phyloP scores from a whole-genome alignment of 2,888 invertebrate species.

The Desoria tigrina region DNA sequence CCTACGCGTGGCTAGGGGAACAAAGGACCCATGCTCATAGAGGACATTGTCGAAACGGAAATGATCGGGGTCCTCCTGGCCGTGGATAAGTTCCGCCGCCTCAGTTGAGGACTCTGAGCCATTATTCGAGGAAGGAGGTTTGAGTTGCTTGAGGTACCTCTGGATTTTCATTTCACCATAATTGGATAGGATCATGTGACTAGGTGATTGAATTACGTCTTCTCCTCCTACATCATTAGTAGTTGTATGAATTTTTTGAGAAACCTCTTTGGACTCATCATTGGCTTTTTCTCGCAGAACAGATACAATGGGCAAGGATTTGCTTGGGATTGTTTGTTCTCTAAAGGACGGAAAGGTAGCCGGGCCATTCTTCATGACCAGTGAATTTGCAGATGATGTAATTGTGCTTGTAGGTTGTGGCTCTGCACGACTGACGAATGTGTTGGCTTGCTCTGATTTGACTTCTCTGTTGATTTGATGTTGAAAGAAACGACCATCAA shows the following conservation, averaged over 20 bases:
- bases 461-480: background rate
- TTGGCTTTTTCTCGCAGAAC: background rate
- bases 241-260: constrained; percentile 13
- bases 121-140: constrained; percentile 38
- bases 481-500: too few relatives aligned
- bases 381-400: background rate
- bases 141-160: constrained; percentile 50
- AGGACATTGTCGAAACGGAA: constrained; percentile 49
- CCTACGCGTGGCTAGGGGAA: constrained; percentile 50
- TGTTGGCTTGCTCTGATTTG: background rate
- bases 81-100: constrained; percentile 11
- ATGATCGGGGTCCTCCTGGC: constrained; percentile 15
- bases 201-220: constrained; percentile 35
- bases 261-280: background rate
- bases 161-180: constrained; percentile 53
- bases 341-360: background rate
- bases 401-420: background rate
- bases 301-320: constrained; percentile 1
- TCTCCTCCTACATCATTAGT: constrained; percentile 20
- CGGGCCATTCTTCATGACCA: background rate
- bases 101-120: constrained; percentile 35
- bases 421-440: background rate
- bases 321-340: background rate
- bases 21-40: constrained; percentile 52
- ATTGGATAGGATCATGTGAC: constrained; percentile 47